A percentile compares a stretch with the other conserved stretches of the same genome.
phyloP scores from a whole-genome alignment of 1,140 invertebrate genomes.

The Theocolax elegans region DNA sequence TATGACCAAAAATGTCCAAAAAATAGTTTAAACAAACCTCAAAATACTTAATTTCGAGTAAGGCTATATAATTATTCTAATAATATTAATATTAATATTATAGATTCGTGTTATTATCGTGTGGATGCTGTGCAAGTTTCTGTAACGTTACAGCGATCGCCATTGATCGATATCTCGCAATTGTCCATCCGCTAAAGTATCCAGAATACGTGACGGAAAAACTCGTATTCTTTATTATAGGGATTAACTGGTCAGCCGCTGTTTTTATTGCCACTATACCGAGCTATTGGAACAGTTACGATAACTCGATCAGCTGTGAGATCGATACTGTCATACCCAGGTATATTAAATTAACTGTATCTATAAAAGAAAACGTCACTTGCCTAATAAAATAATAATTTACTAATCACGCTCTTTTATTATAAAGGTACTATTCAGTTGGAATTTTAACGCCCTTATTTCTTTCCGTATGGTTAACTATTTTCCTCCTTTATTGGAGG shows the following conservation, averaged over 20 bases:
- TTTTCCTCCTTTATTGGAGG: constrained; percentile 78
- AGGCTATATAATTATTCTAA: too few relatives aligned
- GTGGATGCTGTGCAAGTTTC: constrained; percentile 81
- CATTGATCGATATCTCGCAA: constrained; percentile 84
- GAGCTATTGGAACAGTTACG: constrained; percentile 78
- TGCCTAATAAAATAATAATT: too few relatives aligned
- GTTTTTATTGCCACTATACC: constrained; percentile 73
- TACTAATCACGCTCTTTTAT: too few relatives aligned
- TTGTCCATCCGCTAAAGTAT: constrained; percentile 84
- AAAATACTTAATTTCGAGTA: too few relatives aligned
- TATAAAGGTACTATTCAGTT: constrained; percentile 69
- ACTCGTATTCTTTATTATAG: constrained; percentile 71
- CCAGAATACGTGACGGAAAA: constrained; percentile 73
- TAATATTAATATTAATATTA: too few relatives aligned
- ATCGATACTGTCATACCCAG: constrained; percentile 65
- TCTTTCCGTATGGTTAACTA: constrained; percentile 75
- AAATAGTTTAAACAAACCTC: too few relatives aligned
- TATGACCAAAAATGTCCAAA: too few relatives aligned
- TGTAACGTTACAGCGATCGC: constrained; percentile 86
- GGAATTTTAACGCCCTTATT: constrained; percentile 77
- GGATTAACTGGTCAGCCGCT: constrained; percentile 73
- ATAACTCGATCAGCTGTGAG: constrained; percentile 69
- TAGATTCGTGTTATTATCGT: constrained; percentile 76
- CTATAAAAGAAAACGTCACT: neutral
- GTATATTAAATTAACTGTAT: constrained; percentile 18